Percentiles rank a stretch among this genome's conserved stretches.
Conservation (phyloP, 1,140 invertebrate genomes). For the Tetramorium simillimum region DNA sequence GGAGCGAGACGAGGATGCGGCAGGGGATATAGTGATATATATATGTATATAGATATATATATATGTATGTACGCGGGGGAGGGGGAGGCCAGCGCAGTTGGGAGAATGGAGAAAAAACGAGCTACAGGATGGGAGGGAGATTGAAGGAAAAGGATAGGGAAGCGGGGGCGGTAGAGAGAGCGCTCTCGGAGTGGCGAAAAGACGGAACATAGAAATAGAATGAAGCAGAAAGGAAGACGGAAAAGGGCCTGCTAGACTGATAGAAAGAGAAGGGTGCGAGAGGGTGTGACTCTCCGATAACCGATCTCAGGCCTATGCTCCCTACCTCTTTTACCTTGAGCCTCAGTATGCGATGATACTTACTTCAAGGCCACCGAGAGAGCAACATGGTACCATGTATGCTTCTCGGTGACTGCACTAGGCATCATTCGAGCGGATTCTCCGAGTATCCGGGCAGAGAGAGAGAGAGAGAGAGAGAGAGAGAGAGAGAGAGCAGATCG, state of each 20-base stretch:
- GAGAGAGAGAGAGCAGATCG: not conserved
- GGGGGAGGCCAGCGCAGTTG: slow-evolving; percentile 19
- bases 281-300: slow-evolving; percentile 40
- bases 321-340: slow-evolving; percentile 28
- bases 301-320: slow-evolving; percentile 23
- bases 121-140: slow-evolving; percentile 55
- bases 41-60: slow-evolving; percentile 24
- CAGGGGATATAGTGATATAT: slow-evolving; percentile 63
- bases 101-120: slow-evolving; percentile 26
- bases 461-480: not conserved
- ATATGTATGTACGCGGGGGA: not conserved
- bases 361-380: slow-evolving; percentile 53
- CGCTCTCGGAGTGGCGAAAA: slow-evolving; percentile 19
- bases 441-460: not conserved
- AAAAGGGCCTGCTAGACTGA: slow-evolving; percentile 43
- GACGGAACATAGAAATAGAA: slow-evolving; percentile 40
- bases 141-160: slow-evolving; percentile 76
- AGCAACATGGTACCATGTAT: slow-evolving; percentile 39
- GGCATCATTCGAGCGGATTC: not conserved
- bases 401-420: not conserved
- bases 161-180: not conserved
- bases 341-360: slow-evolving; percentile 41
- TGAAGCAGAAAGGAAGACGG: slow-evolving; percentile 34
- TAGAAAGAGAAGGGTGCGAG: slow-evolving; percentile 34
- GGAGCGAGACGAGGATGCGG: slow-evolving; percentile 47